phyloP scores from a whole-genome alignment of 2,113 vertebrate species.

The Leucopsar rothschildi region DNA sequence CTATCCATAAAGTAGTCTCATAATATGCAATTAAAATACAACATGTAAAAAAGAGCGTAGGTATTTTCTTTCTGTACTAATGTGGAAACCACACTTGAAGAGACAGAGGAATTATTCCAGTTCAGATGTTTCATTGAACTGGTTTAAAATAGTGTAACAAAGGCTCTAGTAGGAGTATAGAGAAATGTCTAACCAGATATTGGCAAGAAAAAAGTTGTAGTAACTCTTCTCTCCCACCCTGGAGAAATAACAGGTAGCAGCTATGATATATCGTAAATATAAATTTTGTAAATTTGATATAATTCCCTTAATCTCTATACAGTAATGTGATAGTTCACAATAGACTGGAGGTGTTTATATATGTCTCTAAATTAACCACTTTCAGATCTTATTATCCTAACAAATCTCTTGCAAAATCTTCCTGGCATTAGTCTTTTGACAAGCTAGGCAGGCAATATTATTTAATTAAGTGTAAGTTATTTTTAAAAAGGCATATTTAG shows the following conservation, averaged over 20 bases:
- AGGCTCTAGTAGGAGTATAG: neutral
- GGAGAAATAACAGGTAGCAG: neutral
- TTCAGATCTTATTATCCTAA: neutral
- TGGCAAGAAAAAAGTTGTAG: neutral
- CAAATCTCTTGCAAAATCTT: slow-evolving; percentile 5
- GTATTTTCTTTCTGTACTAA: neutral
- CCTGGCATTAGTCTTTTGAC: slow-evolving; percentile 2
- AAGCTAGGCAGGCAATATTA: neutral
- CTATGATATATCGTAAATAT: neutral
- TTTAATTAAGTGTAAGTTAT: slow-evolving; percentile 20
- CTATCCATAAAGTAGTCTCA: neutral
- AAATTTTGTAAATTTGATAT: neutral
- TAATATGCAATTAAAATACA: neutral
- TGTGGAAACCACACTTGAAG: neutral
- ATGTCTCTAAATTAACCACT: slow-evolving; percentile 11
- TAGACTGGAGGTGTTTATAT: slow-evolving; percentile 24
- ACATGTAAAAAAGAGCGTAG: neutral
- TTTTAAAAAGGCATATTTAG: neutral
- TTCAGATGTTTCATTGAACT: neutral
- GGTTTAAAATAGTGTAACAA: neutral
- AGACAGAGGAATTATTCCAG: neutral
- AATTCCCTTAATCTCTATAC: slow-evolving; percentile 17
- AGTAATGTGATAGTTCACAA: neutral
- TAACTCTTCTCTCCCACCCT: neutral
- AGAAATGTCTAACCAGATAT: neutral